Base-by-base conservation (phyloP, 2,113 vertebrate genomes). In the Romanogobio albipinnatus region DNA sequence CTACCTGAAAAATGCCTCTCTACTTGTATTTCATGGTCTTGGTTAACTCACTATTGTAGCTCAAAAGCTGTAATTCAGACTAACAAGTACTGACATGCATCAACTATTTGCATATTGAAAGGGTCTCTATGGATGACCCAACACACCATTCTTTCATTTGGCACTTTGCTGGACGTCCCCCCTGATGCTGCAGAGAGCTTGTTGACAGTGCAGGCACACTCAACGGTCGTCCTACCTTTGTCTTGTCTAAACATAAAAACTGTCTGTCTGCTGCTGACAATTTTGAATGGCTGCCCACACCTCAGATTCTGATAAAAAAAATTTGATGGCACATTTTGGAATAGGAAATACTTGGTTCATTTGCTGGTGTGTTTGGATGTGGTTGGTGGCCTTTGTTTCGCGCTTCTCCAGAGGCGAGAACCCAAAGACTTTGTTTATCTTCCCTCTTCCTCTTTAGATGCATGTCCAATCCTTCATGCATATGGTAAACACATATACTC, bases 171-270 rank as follows among this genome's bases (percentile, higher is more conserved):
- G 26, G 56, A 33, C 14, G 47, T 78, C 53, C 26, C 45, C 53
- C 24, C 53, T 33, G 61, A 49, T 17, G 29, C 29, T 56, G 29
- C 75, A 81, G 29, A 79, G 14, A 84, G 76, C 86, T 91, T 90
- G 91, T 91, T 92, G 92, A 88, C 78, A 85, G 64, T 89, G 47
- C 75, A 84, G 76, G 26, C 82, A 85, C 81, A 85, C 71, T 76
- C 11, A 11, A 59, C n/a, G 39, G 6, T 61, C 24, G 10, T 49
- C 49, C 78, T 87, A 82, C 64, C 84, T 82, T 76, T 89, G 79
- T 89, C 73, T 86, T 43, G 8, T 82, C 73, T 87, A 87, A 86
- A 88, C 90, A 89, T 88, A 90, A 88, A 85, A 68, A 49, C 85
- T 15, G 85, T 53, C 82, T 56, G 81, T 75, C 75, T 84, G 87